Conservation (phyloP, 2,797 vertebrate species). For the Anabas testudineus region DNA sequence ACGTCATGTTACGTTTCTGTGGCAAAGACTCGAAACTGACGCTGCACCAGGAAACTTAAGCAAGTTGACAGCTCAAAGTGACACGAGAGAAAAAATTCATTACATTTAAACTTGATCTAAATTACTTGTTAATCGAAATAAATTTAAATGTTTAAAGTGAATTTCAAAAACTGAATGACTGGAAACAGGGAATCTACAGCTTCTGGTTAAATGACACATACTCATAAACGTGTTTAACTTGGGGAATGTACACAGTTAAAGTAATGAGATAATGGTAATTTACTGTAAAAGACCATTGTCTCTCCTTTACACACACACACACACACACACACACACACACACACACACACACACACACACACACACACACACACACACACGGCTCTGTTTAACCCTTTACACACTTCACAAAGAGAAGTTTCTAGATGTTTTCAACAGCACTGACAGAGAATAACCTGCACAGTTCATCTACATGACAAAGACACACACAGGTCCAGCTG, state of each 20-base stretch:
- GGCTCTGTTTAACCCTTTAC: conserved; percentile 26
- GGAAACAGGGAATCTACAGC: background rate
- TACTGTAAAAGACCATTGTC: conserved; percentile 8
- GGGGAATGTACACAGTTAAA: background rate
- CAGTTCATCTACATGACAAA: conserved; percentile 40
- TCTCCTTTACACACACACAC: background rate
- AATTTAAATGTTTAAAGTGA: background rate
- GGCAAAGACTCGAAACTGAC: background rate
- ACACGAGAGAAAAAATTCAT: background rate
- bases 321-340: too few species aligned
- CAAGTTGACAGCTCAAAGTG: background rate
- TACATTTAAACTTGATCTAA: background rate
- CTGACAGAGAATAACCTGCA: conserved; percentile 32
- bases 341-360: conserved; percentile 7
- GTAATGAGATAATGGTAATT: background rate
- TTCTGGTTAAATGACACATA: background rate
- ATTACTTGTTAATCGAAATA: too few species aligned
- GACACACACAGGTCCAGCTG: conserved; percentile 12
- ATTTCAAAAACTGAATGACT: background rate
- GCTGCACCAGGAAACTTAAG: background rate
- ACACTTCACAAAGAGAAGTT: conserved; percentile 62
- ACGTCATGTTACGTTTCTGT: background rate
- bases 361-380: too few species aligned
- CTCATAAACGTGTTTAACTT: background rate
- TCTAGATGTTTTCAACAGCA: conserved; percentile 45